phyloP scores from a whole-genome alignment of 2,888 invertebrate genomes.

The Drosophila meridiana region DNA sequence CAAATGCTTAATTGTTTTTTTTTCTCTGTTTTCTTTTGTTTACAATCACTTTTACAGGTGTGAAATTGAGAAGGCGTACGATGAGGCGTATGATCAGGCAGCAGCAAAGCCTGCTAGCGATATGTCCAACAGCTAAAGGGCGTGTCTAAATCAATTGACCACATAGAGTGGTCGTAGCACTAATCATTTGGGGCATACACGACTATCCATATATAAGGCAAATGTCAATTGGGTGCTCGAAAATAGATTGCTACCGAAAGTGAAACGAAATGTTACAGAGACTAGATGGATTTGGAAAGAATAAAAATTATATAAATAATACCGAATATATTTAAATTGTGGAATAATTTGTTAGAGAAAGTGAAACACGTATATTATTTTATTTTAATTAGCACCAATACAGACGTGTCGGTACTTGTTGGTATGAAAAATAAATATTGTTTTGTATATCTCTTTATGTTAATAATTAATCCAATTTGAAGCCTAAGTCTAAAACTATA shows the following conservation, averaged over 20 bases:
- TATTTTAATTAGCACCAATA: neutral
- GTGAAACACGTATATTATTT: neutral
- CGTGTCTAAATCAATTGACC: conserved; percentile 18
- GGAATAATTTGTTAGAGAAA: neutral
- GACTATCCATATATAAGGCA: conserved; percentile 9
- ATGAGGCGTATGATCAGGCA: conserved; percentile 1
- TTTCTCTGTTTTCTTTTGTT: conserved; percentile 9
- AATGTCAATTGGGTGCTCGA: too few species aligned
- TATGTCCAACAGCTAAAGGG: conserved; percentile 34
- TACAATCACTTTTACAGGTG: conserved; percentile 36
- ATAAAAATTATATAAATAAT: neutral
- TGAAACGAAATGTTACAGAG: neutral
- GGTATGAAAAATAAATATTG: too few species aligned
- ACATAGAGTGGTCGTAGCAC: neutral
- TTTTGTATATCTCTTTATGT: neutral
- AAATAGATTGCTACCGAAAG: neutral
- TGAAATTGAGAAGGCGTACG: conserved; percentile 29
- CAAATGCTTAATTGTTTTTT: conserved; percentile 55
- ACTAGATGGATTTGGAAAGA: neutral
- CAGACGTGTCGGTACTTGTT: neutral
- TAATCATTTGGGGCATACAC: neutral
- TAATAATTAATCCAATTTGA: neutral
- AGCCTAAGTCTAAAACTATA: neutral
- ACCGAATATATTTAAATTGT: neutral
- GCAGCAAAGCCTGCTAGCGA: conserved; percentile 8